Conservation (phyloP, 2,888 invertebrate genomes). For the Cataglyphis livida region DNA sequence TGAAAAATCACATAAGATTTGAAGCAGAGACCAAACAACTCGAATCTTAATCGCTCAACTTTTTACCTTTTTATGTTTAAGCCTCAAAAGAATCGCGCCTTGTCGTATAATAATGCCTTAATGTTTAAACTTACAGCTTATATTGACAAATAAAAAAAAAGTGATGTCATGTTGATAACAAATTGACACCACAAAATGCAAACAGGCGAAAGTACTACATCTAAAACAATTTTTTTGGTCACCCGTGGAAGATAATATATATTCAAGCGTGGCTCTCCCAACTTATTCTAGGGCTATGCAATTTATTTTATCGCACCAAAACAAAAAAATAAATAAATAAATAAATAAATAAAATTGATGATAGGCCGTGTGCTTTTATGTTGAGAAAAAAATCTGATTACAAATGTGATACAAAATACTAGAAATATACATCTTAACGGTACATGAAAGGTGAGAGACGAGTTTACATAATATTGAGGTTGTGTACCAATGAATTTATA, state of each 20-base stretch:
- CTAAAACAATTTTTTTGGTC: constrained; percentile 83
- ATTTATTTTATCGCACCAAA: constrained; percentile 84
- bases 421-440: constrained; percentile 83
- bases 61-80: constrained; percentile 77
- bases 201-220: constrained; percentile 79
- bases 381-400: constrained; percentile 81
- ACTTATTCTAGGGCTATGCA: constrained; percentile 83
- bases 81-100: constrained; percentile 80
- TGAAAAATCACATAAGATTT: constrained; percentile 49
- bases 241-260: constrained; percentile 83
- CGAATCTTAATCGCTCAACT: constrained; percentile 77
- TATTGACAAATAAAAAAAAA: constrained; percentile 82
- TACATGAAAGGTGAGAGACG: constrained; percentile 85
- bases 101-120: constrained; percentile 84
- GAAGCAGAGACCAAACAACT: constrained; percentile 83
- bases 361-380: constrained; percentile 84
- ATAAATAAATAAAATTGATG: constrained; percentile 79
- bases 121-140: constrained; percentile 85
- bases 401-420: constrained; percentile 82
- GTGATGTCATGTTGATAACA: constrained; percentile 81
- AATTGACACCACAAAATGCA: constrained; percentile 82
- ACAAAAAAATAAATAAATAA: constrained; percentile 68
- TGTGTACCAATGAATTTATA: constrained; percentile 79
- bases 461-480: constrained; percentile 84
- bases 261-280: constrained; percentile 83